Conservation (phyloP, 2,113 vertebrate genomes). For the Siniperca chuatsi region DNA sequence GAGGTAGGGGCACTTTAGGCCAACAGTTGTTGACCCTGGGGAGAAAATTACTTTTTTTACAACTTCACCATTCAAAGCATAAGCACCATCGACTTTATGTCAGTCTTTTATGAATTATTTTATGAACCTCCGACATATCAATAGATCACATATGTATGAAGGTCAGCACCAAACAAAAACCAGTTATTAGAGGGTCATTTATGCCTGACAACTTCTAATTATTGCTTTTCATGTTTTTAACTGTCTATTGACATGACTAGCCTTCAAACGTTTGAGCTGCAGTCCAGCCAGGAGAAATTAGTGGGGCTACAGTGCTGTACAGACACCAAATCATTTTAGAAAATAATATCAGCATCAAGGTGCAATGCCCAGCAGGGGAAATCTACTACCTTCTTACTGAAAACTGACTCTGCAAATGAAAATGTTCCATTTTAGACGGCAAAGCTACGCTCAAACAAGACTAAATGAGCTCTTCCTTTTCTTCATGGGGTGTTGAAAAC, state of each 20-base stretch:
- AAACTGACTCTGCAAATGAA: constrained; percentile 40
- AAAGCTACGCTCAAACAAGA: constrained; percentile 17
- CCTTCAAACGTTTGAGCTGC: not conserved
- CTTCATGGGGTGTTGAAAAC: constrained; percentile 29
- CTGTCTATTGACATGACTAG: not conserved
- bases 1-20: not conserved
- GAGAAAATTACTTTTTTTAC: not conserved
- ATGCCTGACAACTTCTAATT: not conserved
- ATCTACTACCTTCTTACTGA: constrained; percentile 8
- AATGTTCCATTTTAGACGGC: constrained; percentile 9
- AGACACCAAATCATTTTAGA: not conserved
- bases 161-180: not conserved
- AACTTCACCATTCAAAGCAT: not conserved
- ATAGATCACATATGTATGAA: not conserved
- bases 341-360: constrained; percentile 33
- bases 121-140: not conserved
- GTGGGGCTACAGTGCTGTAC: not conserved
- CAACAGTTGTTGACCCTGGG: not conserved
- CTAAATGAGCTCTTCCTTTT: constrained; percentile 27
- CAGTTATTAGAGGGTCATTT: not conserved
- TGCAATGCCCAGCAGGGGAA: constrained; percentile 26
- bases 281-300: constrained; percentile 18
- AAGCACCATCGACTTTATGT: not conserved
- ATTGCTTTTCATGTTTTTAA: not conserved
- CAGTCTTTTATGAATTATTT: not conserved